phyloP scores from a whole-genome alignment of 2,888 invertebrate species.

The Leptothorax acervorum region DNA sequence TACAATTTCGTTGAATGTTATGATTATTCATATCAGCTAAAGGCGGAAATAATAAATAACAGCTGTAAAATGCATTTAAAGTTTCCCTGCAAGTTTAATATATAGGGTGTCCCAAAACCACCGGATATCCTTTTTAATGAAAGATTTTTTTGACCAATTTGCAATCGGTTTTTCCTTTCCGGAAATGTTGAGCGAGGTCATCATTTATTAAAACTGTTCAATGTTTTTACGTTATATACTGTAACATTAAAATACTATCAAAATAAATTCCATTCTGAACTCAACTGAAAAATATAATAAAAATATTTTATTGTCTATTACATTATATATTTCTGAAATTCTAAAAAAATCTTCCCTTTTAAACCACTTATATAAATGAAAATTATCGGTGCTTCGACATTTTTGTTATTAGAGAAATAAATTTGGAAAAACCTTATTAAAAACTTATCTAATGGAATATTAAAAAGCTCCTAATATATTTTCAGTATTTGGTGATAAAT shows the following conservation, averaged over 20 bases:
- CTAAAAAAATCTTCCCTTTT: neutral
- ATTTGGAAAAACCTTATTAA: neutral
- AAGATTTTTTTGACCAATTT: neutral
- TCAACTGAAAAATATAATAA: neutral
- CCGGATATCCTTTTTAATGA: neutral
- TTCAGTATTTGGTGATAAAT: neutral
- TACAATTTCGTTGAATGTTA: slow-evolving; percentile 12
- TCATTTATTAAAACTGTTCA: neutral
- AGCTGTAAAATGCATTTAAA: slow-evolving; percentile 10
- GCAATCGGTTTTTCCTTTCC: neutral
- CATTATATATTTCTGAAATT: neutral
- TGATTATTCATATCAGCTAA: slow-evolving; percentile 29
- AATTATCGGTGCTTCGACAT: neutral
- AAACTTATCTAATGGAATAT: neutral
- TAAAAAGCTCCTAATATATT: neutral
- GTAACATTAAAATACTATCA: neutral
- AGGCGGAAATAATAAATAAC: slow-evolving; percentile 19
- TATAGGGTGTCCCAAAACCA: neutral
- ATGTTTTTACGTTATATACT: neutral
- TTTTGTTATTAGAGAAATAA: neutral
- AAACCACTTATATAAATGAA: neutral
- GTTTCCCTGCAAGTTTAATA: slow-evolving; percentile 5
- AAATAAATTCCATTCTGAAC: neutral
- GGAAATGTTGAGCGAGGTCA: neutral
- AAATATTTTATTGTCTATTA: neutral